These are phyloP conservation scores for Bolinopsis microptera DNA, from an alignment of 37 sponge, comb jelly and placozoan genomes.

Conservation along the genomic window DNA sequence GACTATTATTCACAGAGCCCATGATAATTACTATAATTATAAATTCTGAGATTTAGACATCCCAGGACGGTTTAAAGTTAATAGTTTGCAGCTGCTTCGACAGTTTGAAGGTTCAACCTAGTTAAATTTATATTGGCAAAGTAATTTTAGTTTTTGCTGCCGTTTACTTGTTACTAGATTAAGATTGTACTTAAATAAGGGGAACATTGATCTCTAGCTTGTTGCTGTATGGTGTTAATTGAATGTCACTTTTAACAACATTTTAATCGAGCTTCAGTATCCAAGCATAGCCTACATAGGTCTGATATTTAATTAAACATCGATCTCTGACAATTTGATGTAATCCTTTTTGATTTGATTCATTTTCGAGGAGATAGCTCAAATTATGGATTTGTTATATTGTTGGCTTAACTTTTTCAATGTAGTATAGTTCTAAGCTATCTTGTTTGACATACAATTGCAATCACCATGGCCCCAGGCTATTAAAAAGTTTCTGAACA, in stretches of 20 bases:
- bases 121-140: too few species aligned
- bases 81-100: background rate
- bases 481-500: too few species aligned
- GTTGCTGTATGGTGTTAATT: background rate
- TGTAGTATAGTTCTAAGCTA: background rate
- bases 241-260: background rate
- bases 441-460: background rate
- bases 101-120: background rate
- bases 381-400: background rate
- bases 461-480: too few species aligned
- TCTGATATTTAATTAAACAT: background rate
- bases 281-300: background rate
- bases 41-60: too few species aligned
- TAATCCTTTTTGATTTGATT: background rate
- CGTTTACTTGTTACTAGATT: background rate
- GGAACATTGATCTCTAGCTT: background rate
- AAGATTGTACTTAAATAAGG: background rate
- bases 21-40: too few species aligned
- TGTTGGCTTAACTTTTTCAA: background rate
- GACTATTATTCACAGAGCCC: background rate
- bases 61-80: too few species aligned
- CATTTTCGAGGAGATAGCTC: background rate
- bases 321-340: background rate
- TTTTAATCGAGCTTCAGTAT: background rate
- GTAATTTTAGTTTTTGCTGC: background rate